Percentiles rank a stretch among this genome's conserved stretches.
phyloP scores from a whole-genome alignment of 2,888 invertebrate species.

The Drosophila suboccidentalis region DNA sequence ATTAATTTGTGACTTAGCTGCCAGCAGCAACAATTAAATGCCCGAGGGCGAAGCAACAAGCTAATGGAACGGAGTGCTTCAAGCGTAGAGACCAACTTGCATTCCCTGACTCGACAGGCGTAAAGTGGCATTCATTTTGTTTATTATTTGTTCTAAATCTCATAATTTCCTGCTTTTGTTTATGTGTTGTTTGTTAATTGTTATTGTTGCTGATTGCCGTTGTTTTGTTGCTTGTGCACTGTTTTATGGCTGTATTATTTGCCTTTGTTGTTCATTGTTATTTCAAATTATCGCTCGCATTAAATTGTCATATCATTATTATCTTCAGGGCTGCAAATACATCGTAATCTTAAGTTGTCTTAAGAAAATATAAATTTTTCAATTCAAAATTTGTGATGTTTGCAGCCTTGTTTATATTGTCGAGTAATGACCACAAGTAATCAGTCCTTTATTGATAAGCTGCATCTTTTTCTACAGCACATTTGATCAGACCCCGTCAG shows the following conservation, averaged over 20 bases:
- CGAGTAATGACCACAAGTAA: not conserved
- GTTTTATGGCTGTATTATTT: conserved; percentile 31
- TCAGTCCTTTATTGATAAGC: not conserved
- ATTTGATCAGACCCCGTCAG: conserved; percentile 84
- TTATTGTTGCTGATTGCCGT: conserved; percentile 8
- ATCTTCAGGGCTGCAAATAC: not conserved
- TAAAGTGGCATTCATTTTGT: conserved; percentile 68
- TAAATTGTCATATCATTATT: not conserved
- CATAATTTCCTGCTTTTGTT: conserved; percentile 25
- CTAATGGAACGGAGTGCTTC: conserved; percentile 57
- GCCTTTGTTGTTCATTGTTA: conserved; percentile 37
- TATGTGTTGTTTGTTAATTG: conserved; percentile 16
- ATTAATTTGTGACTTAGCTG: conserved; percentile 46
- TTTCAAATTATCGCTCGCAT: conserved; percentile 12
- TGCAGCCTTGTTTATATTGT: conserved; percentile 1
- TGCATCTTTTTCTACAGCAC: conserved; percentile 62
- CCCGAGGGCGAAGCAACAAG: conserved; percentile 56
- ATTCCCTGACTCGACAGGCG: conserved; percentile 74
- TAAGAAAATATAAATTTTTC: too few species aligned
- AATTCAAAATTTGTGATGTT: too few species aligned
- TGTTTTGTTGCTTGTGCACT: conserved; percentile 38
- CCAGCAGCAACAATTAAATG: conserved; percentile 56
- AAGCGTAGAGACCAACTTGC: conserved; percentile 47
- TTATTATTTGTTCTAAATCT: conserved; percentile 13
- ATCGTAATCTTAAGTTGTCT: not conserved